Percentiles rank a stretch among this genome's conserved stretches.
phyloP scores from a whole-genome alignment of 2,888 invertebrate species.

The Lissonota sp. region DNA sequence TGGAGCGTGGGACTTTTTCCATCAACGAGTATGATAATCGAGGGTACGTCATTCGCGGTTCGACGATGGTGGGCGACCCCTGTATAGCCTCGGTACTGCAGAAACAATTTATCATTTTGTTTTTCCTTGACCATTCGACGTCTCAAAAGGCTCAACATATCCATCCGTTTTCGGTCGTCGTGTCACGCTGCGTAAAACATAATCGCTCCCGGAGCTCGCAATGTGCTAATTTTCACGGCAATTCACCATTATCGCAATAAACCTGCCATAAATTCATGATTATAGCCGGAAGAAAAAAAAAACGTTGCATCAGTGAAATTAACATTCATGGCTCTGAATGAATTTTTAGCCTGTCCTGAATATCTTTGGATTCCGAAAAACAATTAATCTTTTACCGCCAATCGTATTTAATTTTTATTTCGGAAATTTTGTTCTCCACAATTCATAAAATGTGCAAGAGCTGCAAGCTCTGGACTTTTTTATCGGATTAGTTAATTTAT shows the following conservation, averaged over 20 bases:
- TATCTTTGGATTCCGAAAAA: too few relatives aligned
- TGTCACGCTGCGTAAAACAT: slow-evolving; percentile 34
- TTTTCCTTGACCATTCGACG: slow-evolving; percentile 36
- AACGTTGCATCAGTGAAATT: too few relatives aligned
- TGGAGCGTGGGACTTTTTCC: slow-evolving; percentile 63
- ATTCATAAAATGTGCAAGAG: too few relatives aligned
- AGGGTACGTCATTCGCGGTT: slow-evolving; percentile 61
- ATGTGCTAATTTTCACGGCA: slow-evolving; percentile 5
- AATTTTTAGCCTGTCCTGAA: too few relatives aligned
- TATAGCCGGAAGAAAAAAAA: background rate
- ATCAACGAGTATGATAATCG: slow-evolving; percentile 69
- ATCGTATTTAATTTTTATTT: too few relatives aligned
- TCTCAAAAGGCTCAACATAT: slow-evolving; percentile 19
- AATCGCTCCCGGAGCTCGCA: slow-evolving; percentile 6
- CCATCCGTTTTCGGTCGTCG: slow-evolving; percentile 55
- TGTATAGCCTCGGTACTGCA: slow-evolving; percentile 29
- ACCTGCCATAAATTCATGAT: background rate
- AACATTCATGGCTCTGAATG: too few relatives aligned
- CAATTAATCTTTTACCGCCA: too few relatives aligned
- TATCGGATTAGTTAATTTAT: too few relatives aligned
- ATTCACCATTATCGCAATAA: slow-evolving; percentile 18
- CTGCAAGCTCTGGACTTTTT: too few relatives aligned
- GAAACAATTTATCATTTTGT: slow-evolving; percentile 61
- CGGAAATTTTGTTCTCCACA: too few relatives aligned
- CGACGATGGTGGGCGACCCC: slow-evolving; percentile 55